phyloP scores from a whole-genome alignment of 1,140 invertebrate species.

The Brachionus asplanchnoidis region DNA sequence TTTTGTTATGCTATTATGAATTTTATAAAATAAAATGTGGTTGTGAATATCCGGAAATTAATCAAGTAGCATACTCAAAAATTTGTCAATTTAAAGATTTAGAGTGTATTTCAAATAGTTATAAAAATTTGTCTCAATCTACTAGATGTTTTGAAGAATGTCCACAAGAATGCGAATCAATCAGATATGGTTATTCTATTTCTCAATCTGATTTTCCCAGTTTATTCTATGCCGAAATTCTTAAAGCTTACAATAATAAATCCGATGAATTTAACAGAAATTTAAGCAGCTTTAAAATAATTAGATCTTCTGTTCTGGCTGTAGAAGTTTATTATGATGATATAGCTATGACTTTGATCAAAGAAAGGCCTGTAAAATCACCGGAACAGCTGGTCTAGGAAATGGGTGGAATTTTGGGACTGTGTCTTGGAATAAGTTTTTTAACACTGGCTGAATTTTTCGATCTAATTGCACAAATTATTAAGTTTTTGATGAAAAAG shows the following conservation, averaged over 20 bases:
- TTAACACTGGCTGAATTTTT: not conserved
- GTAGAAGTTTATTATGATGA: not conserved
- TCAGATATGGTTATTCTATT: not conserved
- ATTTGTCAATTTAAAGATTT: not conserved
- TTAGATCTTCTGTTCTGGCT: not conserved
- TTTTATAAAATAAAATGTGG: not conserved
- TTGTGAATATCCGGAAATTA: not conserved
- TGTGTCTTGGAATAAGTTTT: not conserved
- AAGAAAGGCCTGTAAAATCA: not conserved
- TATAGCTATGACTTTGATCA: not conserved
- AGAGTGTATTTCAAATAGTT: not conserved
- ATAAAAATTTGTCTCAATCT: not conserved
- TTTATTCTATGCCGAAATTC: too few species aligned
- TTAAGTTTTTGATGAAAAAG: not conserved
- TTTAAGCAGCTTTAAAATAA: too few species aligned
- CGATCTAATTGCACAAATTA: not conserved
- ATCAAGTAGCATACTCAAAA: not conserved
- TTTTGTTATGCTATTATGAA: not conserved
- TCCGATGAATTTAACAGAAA: too few species aligned
- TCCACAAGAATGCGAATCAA: slow-evolving; percentile 13
- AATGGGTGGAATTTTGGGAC: not conserved
- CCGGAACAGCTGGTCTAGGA: not conserved
- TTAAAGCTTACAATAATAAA: too few species aligned
- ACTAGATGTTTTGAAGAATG: not conserved
- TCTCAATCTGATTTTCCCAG: not conserved